Conservation (phyloP, 23 tunicate genomes). For the Styela clava region DNA sequence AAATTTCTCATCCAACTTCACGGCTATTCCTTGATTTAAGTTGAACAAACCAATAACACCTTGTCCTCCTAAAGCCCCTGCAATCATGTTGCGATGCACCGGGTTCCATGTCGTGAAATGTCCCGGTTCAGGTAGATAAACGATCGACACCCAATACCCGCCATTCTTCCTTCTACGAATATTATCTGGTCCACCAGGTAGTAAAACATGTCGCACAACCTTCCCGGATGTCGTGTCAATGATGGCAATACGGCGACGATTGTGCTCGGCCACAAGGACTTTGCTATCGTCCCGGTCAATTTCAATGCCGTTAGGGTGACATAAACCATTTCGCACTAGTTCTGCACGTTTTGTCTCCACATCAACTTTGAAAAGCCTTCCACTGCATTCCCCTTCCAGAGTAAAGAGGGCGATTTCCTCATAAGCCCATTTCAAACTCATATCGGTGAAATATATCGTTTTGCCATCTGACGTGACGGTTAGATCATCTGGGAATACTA, state of each 20-base stretch:
- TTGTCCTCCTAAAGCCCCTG: not conserved
- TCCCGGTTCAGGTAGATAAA: not conserved
- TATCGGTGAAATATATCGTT: conserved; percentile 17
- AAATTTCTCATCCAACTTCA: not conserved
- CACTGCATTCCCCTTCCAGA: conserved; percentile 19
- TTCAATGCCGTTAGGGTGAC: conserved; percentile 26
- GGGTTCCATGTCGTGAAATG: not conserved
- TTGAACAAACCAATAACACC: not conserved
- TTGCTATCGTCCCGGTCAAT: not conserved
- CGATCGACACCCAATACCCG: not conserved
- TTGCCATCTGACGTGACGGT: not conserved
- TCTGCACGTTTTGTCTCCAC: not conserved
- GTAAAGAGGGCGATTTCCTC: not conserved
- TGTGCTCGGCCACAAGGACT: not conserved
- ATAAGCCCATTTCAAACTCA: conserved; percentile 14
- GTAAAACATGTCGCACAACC: not conserved
- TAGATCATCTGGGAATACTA: conserved; percentile 15
- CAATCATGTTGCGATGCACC: not conserved
- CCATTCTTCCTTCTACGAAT: conserved; percentile 4
- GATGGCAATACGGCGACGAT: not conserved
- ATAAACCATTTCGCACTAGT: not conserved
- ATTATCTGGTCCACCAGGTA: conserved; percentile 13
- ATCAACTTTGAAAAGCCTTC: conserved; percentile 6
- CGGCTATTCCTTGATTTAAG: not conserved
- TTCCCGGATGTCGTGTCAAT: not conserved